Conservation (phyloP, 1,140 invertebrate species). For the Lysiphlebus fabarum region DNA sequence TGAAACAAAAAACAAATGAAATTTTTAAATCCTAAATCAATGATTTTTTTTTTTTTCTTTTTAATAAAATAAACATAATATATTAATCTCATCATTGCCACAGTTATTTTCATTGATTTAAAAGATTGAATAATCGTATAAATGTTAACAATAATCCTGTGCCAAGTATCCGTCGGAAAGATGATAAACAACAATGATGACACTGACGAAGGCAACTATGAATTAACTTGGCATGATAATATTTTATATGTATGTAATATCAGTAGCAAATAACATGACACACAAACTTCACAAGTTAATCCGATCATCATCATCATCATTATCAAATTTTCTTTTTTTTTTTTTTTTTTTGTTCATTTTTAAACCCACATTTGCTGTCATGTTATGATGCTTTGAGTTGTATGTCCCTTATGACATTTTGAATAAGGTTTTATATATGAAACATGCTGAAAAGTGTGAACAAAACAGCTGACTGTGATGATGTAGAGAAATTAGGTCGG, state of each 20-base stretch:
- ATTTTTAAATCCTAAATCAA: too few species aligned
- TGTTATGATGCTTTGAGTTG: neutral
- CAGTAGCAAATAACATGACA: slow-evolving; percentile 3
- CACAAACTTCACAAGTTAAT: slow-evolving; percentile 14
- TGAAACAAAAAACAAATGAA: too few species aligned
- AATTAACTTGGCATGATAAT: neutral
- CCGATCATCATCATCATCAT: slow-evolving; percentile 6
- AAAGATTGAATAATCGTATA: too few species aligned
- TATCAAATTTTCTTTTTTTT: too few species aligned
- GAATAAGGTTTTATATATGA: neutral
- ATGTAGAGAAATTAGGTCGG: slow-evolving; percentile 44
- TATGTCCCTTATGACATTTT: neutral
- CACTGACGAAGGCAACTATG: neutral
- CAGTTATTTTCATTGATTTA: too few species aligned
- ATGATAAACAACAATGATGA: neutral
- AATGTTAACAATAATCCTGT: too few species aligned
- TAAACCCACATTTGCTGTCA: slow-evolving; percentile 16
- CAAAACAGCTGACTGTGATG: slow-evolving; percentile 41
- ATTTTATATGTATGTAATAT: slow-evolving; percentile 15
- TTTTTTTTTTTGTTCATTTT: neutral
- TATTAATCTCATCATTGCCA: too few species aligned
- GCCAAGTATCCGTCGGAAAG: too few species aligned
- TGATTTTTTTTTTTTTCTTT: too few species aligned
- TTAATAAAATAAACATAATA: too few species aligned
- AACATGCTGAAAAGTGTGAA: slow-evolving; percentile 15